Base-by-base conservation (phyloP, 2,797 vertebrate genomes). In the Myotis daubentonii region DNA sequence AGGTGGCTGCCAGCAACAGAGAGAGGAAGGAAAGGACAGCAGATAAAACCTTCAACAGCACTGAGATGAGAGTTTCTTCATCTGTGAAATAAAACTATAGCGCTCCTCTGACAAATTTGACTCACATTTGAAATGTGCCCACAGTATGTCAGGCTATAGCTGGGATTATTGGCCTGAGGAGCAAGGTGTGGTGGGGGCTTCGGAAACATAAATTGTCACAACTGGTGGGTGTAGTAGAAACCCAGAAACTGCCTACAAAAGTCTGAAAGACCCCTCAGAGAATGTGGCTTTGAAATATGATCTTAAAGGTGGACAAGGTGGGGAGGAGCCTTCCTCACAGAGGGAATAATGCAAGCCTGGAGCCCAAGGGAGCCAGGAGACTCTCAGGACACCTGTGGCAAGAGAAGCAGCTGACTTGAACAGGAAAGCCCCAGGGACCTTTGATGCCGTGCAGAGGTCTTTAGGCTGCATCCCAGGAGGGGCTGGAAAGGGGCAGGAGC, bases 301-400 rank as follows among this genome's bases (percentile, higher is more conserved):
- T 75, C 19, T 41, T 28, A 51, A 71, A 87, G 3, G 41, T 36
- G 38, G 57, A 65, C 28, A 55, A 75, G 28, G 22, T 30, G 36
- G 28, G 12, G 28, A 79, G 19, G 41, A 75, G 12, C 6, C 66
- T 79, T 83, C n/a, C 44, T 7, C 86, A 76, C 0, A 28, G 28
- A 75, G 3, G 25, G 9, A 41, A 16, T 30, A 62, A 65, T 19
- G 33, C 65, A 75, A 87, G 47, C 8, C 7, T 4, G 7, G 33
- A 6, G 13, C 2, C 15, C 41, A 13, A 16, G 13, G 20, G 25
- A 57, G 41, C 0, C 0, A 51, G 7, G 1, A 28, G 38, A 38
- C 10, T 15, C 36, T 23, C 16, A 22, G 44, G 68, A 49, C 17
- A 1, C 17, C 25, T 70, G 20, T 49, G 65, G 74, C 16, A 85